Percentiles rank a stretch among this genome's conserved stretches.
Evolutionary conservation across 2,888 invertebrate species (phyloP).

Genomic region (Campoplex capitator): DNA sequence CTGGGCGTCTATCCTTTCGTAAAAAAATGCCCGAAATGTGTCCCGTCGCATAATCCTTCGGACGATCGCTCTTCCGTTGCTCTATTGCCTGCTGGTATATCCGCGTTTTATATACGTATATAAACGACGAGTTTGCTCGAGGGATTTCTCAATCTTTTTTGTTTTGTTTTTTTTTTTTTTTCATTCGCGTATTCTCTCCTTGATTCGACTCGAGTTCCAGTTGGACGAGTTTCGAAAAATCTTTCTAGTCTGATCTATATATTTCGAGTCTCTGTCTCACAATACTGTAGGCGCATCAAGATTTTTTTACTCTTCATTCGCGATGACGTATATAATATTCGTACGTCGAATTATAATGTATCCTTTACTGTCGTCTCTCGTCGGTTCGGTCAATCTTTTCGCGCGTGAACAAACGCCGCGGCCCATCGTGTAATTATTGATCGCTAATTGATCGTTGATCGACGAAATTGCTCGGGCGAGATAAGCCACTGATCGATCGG

Average conservation of each 20-base stretch:
- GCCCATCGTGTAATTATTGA: constrained; percentile 75
- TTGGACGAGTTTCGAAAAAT: constrained; percentile 53
- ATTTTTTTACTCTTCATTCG: not conserved
- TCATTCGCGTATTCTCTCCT: constrained; percentile 48
- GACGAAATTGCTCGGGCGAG: constrained; percentile 64
- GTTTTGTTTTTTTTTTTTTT: constrained; percentile 9
- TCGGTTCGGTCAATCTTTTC: constrained; percentile 36
- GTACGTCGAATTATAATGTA: constrained; percentile 42
- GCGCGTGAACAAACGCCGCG: constrained; percentile 57
- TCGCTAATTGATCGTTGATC: constrained; percentile 80
- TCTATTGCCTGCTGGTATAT: constrained; percentile 35
- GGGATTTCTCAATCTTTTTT: not conserved
- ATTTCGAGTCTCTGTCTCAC: constrained; percentile 30
- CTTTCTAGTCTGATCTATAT: constrained; percentile 50
- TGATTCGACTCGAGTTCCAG: constrained; percentile 52
- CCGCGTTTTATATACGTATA: constrained; percentile 28
- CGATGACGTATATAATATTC: not conserved
- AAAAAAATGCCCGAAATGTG: constrained; percentile 83
- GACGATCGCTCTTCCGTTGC: constrained; percentile 77
- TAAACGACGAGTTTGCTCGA: constrained; percentile 20
- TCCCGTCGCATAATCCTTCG: constrained; percentile 82
- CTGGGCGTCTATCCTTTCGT: constrained; percentile 80
- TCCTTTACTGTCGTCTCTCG: constrained; percentile 39
- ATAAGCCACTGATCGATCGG: constrained; percentile 71
- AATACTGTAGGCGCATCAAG: no score